Percentiles rank a stretch among this genome's conserved stretches.
phyloP scores from a whole-genome alignment of 2,797 vertebrate genomes.

The Sebastes cheni region DNA sequence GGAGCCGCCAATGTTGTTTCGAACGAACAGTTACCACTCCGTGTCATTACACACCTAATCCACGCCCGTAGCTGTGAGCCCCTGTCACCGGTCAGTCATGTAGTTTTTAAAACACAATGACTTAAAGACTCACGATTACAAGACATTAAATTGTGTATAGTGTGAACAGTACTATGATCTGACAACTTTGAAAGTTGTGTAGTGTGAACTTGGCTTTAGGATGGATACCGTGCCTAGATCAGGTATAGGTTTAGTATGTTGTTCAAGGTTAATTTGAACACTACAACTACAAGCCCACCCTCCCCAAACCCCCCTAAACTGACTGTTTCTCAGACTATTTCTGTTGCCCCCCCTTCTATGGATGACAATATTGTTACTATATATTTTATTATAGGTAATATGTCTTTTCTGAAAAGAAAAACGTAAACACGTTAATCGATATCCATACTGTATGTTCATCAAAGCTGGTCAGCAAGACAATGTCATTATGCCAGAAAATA shows the following conservation, averaged over 20 bases:
- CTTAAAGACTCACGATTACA: no score
- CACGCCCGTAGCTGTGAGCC: no score
- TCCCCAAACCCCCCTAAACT: neutral
- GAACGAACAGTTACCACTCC: no score
- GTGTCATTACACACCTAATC: no score
- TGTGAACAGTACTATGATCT: no score
- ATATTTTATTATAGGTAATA: no score
- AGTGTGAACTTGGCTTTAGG: neutral
- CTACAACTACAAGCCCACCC: neutral
- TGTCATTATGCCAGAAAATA: neutral
- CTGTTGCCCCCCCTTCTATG: neutral
- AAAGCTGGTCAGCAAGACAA: neutral
- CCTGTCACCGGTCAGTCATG: no score
- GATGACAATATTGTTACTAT: neutral
- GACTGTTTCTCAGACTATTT: neutral
- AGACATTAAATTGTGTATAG: no score
- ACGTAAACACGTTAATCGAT: neutral
- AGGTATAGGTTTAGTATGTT: neutral
- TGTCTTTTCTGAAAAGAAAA: neutral
- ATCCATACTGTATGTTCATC: neutral
- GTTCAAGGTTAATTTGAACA: neutral
- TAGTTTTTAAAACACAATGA: no score
- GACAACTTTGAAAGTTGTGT: no score
- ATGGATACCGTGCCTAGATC: neutral
- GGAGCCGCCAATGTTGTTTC: no score